Evolutionary conservation across 1,140 invertebrate genomes (phyloP), one percentile per base, ranked within the genome.

Genomic region (Calosoma granatense): DNA sequence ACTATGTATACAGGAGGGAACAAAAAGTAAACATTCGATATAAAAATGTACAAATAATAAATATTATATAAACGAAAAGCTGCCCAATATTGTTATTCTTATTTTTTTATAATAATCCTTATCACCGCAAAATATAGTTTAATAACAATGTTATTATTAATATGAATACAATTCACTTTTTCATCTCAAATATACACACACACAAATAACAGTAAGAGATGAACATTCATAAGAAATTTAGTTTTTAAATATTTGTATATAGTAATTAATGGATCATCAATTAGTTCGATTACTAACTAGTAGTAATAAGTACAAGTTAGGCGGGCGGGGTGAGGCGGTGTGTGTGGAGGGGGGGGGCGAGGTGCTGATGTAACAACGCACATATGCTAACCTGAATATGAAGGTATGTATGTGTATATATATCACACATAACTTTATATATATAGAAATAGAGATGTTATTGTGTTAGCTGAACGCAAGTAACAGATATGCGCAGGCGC

Each of bases 1-100:
- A n/a, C n/a, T n/a, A n/a, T n/a, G n/a, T n/a, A 22, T 54, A 54
- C 53, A 54, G 22, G 22, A 54, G 15, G 41, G n/a, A n/a, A n/a
- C 6, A 36, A 47, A 47, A 47, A 47, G 17, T 47, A 47, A 47
- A 47, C 41, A 47, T 47, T 47, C 41, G 17, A 47, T 47, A 47
- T 47, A 47, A 47, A 47, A 47, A 47, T 47, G 41, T 47, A 47
- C 41, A 47, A 47, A 47, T 17, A 47, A 47, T n/a, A n/a, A n/a
- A n/a, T n/a, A n/a, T n/a, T n/a, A 47, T 47, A 47, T 47, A 47
- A 47, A 47, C 41, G 41, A 47, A 47, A 47, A 47, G 41, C 41
- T 47, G 41, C 41, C 41, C 41, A 47, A 12, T 12, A 47, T 47
- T 47, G 9, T 47, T 11, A 12, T 47, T 36, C n/a, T 6, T 36